Conservation (phyloP, 1,140 invertebrate species). For the Charaxes varanes region DNA sequence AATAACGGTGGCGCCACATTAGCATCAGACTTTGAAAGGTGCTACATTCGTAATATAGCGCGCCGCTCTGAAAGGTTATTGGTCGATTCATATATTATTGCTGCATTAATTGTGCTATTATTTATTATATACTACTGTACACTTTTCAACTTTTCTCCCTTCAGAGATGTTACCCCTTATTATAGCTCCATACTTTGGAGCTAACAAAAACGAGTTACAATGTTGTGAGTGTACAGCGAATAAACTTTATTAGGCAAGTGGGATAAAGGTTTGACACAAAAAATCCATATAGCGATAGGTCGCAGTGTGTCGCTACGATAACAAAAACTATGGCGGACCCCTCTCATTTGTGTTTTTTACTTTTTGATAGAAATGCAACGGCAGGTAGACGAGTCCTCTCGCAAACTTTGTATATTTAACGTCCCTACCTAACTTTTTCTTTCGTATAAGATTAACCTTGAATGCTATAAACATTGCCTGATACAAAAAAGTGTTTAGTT, state of each 20-base stretch:
- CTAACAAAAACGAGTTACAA: constrained; percentile 27
- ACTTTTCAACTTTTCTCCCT: too few relatives aligned
- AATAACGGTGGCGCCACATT: too few relatives aligned
- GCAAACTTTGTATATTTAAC: constrained; percentile 48
- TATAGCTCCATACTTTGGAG: too few relatives aligned
- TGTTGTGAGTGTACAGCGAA: constrained; percentile 37
- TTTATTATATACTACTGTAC: too few relatives aligned
- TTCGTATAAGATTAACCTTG: constrained; percentile 17
- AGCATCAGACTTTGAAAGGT: too few relatives aligned
- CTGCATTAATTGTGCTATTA: too few relatives aligned
- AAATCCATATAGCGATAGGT: constrained; percentile 54
- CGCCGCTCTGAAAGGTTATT: too few relatives aligned
- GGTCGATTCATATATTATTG: too few relatives aligned
- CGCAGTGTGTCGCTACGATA: constrained; percentile 51
- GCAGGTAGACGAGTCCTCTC: constrained; percentile 60
- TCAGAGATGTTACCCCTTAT: too few relatives aligned
- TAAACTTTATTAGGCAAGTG: constrained; percentile 67
- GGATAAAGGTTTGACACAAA: constrained; percentile 60
- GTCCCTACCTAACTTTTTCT: constrained; percentile 26
- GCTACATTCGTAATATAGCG: too few relatives aligned
- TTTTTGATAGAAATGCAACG: constrained; percentile 49
- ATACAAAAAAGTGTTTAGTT: too few relatives aligned
- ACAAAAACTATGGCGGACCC: constrained; percentile 63
- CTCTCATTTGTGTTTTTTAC: constrained; percentile 57
- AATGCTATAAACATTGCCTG: constrained; percentile 1